Evolutionary conservation across 2,113 vertebrate genomes (phyloP).

Genomic region (Acanthisitta chloris): DNA sequence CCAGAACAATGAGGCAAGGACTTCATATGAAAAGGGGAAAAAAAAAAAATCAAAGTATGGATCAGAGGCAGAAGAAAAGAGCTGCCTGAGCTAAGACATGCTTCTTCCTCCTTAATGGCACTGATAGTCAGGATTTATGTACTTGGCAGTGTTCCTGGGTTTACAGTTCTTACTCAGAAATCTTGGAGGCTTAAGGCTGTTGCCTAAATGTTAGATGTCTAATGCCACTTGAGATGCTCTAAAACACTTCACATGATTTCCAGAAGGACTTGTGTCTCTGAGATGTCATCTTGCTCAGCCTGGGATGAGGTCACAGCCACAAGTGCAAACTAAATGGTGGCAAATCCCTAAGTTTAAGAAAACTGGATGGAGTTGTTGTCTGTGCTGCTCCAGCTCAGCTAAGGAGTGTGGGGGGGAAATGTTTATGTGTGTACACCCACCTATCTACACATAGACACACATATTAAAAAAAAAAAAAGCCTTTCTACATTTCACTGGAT

Average conservation of each 20-base stretch:
- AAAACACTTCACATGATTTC: neutral
- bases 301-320: neutral
- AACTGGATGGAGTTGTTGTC: neutral
- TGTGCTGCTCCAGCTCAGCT: neutral
- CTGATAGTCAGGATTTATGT: slow-evolving; percentile 12
- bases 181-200: neutral
- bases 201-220: neutral
- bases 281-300: neutral
- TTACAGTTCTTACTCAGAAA: slow-evolving; percentile 21
- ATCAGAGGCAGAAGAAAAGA: neutral
- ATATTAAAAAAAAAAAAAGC: neutral
- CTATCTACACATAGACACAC: rapidly evolving
- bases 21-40: neutral
- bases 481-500: neutral
- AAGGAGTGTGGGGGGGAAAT: rapidly evolving
- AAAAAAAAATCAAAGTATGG: neutral
- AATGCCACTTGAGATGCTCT: neutral
- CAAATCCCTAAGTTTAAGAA: neutral
- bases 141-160: slow-evolving; percentile 14
- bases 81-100: slow-evolving; percentile 12
- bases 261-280: neutral
- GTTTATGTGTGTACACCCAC: neutral
- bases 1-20: neutral
- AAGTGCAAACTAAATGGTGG: neutral
- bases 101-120: slow-evolving; percentile 12